Evolutionary conservation across 2,797 vertebrate species (phyloP), one percentile per base, ranked within the genome.

Genomic region (Rousettus madagascariensis): DNA sequence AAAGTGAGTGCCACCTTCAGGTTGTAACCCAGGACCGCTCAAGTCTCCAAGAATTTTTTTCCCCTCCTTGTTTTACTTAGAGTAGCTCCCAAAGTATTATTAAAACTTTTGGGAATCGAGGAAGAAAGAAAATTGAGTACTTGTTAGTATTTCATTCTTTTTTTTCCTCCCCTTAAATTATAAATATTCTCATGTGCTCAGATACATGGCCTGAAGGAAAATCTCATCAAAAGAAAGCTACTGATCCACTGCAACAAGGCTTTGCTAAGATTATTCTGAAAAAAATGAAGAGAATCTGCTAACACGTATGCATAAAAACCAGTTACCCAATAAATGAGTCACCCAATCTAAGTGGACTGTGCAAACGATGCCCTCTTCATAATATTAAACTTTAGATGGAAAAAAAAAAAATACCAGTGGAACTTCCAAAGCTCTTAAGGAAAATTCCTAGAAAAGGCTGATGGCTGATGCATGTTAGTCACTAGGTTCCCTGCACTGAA

Each of bases 371-470:
- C 1, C 16, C 22, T 19, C 20, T 68, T 86, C 43, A 43, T 24
- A 74, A 88, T 91, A 96, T 68, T 84, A 28, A 92, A 38, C 3
- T 68, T 87, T n/a, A 77, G 33, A n/a, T 38, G 43, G 71, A 71
- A 55, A 55, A 15, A 61, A 55, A 38, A 71, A 86, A 66, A 57
- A 55, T 46, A 8, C 59, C 57, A 74, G 5, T 30, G n/a, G 43
- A 82, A 87, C 36, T 74, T 68, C 30, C 12, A 55, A 91, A 85
- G 20, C 9, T 86, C 33, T 86, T 69, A 80, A 86, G 33, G 22
- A 80, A 89, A 86, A 82, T 33, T 9, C 22, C 12, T n/a, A 77
- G 61, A 20, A 30, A 94, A 71, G 6, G 24, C 15, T 69, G 93
- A 30, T 38, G 5, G 3, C 38, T 51, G n/a, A 6, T 46, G 1